These are phyloP conservation scores for Ispidina picta DNA, from an alignment of 2,797 vertebrate genomes.

Conservation along the genomic window DNA sequence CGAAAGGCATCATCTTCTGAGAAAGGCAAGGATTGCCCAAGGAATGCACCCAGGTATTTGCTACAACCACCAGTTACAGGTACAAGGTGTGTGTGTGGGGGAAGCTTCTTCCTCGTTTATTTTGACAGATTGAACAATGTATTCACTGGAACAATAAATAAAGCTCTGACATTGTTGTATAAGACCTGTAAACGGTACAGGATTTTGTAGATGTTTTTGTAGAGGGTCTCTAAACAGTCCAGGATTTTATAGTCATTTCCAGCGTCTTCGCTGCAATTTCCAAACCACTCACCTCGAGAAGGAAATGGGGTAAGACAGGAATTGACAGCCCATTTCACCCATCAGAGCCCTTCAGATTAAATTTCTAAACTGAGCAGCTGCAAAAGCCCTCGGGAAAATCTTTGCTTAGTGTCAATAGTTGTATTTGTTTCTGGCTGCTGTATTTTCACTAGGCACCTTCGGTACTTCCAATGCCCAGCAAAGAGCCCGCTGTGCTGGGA, in stretches of 20 bases:
- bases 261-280: neutral
- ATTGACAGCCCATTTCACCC: neutral
- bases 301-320: rapidly evolving
- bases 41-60: neutral
- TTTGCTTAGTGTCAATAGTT: neutral
- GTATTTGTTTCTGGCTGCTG: neutral
- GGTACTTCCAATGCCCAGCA: neutral
- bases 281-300: neutral
- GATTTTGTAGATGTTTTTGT: neutral
- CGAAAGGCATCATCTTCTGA: conserved; percentile 20
- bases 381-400: neutral
- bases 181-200: neutral
- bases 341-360: neutral
- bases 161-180: neutral
- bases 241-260: neutral
- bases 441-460: neutral
- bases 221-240: neutral
- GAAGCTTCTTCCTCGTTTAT: conserved; percentile 10
- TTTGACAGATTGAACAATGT: neutral
- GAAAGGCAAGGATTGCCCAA: conserved; percentile 42
- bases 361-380: neutral
- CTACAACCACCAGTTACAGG: conserved; percentile 9
- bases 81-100: neutral
- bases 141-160: conserved; percentile 17
- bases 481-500: neutral